Percentiles rank a stretch among this genome's conserved stretches.
phyloP scores from a whole-genome alignment of 2,797 vertebrate species.

The Danionella dracula region DNA sequence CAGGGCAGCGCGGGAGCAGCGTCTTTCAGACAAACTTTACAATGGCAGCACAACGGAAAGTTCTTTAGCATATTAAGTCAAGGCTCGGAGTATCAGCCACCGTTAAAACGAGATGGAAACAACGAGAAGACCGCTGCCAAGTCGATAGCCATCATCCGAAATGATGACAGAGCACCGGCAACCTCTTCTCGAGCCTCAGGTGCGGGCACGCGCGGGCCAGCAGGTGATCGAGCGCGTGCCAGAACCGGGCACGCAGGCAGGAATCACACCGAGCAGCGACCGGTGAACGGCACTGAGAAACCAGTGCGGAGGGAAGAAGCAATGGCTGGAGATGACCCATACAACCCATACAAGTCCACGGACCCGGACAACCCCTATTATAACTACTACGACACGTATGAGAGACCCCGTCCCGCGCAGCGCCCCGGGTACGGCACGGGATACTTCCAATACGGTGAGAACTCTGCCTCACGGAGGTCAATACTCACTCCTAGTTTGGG shows the following conservation, averaged over 20 bases:
- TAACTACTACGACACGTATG: constrained; percentile 91
- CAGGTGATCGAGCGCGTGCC: constrained; percentile 56
- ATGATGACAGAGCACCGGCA: constrained; percentile 49
- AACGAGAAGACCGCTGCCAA: constrained; percentile 57
- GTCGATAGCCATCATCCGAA: constrained; percentile 66
- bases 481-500: too few species aligned
- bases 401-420: constrained; percentile 72
- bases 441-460: constrained; percentile 91
- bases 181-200: constrained; percentile 37
- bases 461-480: background rate
- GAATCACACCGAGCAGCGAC: constrained; percentile 47
- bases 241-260: constrained; percentile 50
- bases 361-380: constrained; percentile 90
- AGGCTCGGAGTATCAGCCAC: constrained; percentile 83
- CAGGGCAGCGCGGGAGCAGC: constrained; percentile 56
- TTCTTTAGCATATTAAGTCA: constrained; percentile 88
- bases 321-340: constrained; percentile 88
- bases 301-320: constrained; percentile 57
- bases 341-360: constrained; percentile 86
- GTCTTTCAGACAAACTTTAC: constrained; percentile 79
- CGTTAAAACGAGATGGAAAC: constrained; percentile 68
- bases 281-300: constrained; percentile 39
- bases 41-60: constrained; percentile 92
- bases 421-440: constrained; percentile 89
- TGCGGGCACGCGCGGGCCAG: constrained; percentile 34